Conservation (phyloP, 2,888 invertebrate genomes). For the Heliconius erato region DNA sequence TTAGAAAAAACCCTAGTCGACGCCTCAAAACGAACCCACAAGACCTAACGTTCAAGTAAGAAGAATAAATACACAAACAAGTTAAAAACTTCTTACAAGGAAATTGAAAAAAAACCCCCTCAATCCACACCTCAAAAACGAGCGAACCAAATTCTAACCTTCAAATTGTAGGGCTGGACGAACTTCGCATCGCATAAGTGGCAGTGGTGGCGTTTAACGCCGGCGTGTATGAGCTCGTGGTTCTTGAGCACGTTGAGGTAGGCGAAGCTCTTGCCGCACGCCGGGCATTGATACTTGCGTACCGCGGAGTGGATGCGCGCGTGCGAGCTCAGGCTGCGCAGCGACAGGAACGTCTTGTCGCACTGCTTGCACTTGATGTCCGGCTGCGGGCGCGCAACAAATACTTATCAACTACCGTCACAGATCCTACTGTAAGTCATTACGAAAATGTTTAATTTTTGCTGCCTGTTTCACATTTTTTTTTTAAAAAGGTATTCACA, state of each 20-base stretch:
- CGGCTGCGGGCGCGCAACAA: constrained; percentile 58
- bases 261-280: constrained; percentile 88
- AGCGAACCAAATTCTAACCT: constrained; percentile 63
- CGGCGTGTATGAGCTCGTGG: constrained; percentile 90
- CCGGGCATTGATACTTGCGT: constrained; percentile 86
- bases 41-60: background rate
- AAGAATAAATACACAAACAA: background rate
- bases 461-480: too few relatives aligned
- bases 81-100: background rate
- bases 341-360: constrained; percentile 82
- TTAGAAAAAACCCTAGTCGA: too few relatives aligned
- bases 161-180: constrained; percentile 78
- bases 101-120: background rate
- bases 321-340: constrained; percentile 87
- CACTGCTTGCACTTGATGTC: constrained; percentile 81
- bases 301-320: constrained; percentile 86
- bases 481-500: too few relatives aligned
- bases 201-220: constrained; percentile 89
- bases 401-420: too few relatives aligned
- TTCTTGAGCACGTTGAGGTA: constrained; percentile 89
- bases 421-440: too few relatives aligned
- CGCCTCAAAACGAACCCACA: background rate
- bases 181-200: constrained; percentile 88
- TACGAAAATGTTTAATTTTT: too few relatives aligned
- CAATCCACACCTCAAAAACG: background rate